Conservation (phyloP, 2,888 invertebrate species). For the Ctenicera cuprea region DNA sequence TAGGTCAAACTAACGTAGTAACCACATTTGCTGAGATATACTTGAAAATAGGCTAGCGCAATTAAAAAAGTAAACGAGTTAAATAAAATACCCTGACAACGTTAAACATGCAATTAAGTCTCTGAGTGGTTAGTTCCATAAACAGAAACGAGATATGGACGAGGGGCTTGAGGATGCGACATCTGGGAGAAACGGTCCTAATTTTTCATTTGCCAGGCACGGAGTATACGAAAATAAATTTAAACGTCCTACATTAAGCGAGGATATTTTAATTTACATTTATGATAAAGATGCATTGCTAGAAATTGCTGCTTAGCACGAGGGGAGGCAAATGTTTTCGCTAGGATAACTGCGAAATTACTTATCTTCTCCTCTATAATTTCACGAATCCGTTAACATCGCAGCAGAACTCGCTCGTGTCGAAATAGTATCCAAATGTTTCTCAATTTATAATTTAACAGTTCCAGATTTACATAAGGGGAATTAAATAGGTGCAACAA, state of each 20-base stretch:
- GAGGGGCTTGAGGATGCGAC: conserved; percentile 43
- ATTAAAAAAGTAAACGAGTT: conserved; percentile 44
- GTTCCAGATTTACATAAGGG: neutral
- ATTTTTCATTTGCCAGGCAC: conserved; percentile 48
- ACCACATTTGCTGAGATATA: neutral
- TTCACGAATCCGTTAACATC: conserved; percentile 31
- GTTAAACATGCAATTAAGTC: conserved; percentile 51
- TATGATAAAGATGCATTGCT: conserved; percentile 42
- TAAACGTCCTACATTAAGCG: conserved; percentile 42
- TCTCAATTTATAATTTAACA: neutral
- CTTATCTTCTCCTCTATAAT: conserved; percentile 24
- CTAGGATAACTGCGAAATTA: conserved; percentile 21
- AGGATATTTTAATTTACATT: conserved; percentile 49
- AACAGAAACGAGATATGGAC: conserved; percentile 39
- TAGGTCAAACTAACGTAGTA: conserved; percentile 12
- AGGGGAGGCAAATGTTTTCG: conserved; percentile 12
- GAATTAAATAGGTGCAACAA: too few relatives aligned
- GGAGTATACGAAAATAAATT: conserved; percentile 47
- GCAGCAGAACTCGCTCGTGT: conserved; percentile 21
- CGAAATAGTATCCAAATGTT: conserved; percentile 22
- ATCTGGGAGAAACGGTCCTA: conserved; percentile 51
- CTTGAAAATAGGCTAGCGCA: conserved; percentile 27
- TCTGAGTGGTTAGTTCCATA: conserved; percentile 49
- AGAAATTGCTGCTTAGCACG: conserved; percentile 7
- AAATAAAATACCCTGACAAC: conserved; percentile 45